A percentile compares a stretch with the other conserved stretches of the same genome.
Conservation (phyloP, 2,888 invertebrate genomes). For the Sycophila texana region DNA sequence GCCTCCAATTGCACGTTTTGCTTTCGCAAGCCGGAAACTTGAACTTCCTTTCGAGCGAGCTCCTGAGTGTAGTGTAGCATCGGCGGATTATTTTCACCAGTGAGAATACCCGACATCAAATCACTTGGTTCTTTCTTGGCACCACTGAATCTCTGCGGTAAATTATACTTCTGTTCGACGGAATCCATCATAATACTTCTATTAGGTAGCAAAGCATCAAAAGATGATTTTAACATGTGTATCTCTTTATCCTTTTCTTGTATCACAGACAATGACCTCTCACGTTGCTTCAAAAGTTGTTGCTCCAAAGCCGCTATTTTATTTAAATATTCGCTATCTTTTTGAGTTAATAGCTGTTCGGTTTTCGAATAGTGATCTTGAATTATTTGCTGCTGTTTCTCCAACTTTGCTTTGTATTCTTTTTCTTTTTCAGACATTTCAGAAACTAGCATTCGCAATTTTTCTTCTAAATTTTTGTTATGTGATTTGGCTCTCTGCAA, state of each 20-base stretch:
- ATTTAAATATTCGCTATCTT: slow-evolving; percentile 77
- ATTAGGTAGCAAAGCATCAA: slow-evolving; percentile 77
- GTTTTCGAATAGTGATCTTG: slow-evolving; percentile 69
- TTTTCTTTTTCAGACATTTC: slow-evolving; percentile 82
- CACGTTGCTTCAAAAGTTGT: slow-evolving; percentile 86
- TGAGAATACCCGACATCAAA: slow-evolving; percentile 71
- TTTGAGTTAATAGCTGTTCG: slow-evolving; percentile 67
- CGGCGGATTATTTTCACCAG: slow-evolving; percentile 83
- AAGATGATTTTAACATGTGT: slow-evolving; percentile 78
- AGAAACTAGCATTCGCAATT: slow-evolving; percentile 80
- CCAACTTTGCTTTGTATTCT: slow-evolving; percentile 80
- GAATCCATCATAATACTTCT: slow-evolving; percentile 65
- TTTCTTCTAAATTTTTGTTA: slow-evolving; percentile 82
- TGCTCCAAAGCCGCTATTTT: slow-evolving; percentile 82
- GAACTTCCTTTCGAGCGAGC: slow-evolving; percentile 87
- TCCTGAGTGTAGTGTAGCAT: slow-evolving; percentile 91
- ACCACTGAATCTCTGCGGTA: slow-evolving; percentile 59
- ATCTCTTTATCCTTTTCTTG: slow-evolving; percentile 89
- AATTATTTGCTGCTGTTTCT: slow-evolving; percentile 78
- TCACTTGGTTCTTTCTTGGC: slow-evolving; percentile 61
- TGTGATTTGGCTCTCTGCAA: slow-evolving; percentile 79
- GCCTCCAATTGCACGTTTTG: slow-evolving; percentile 81
- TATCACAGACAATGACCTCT: slow-evolving; percentile 85
- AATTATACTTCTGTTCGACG: slow-evolving; percentile 63
- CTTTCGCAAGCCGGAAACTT: slow-evolving; percentile 84